Evolutionary conservation across 2,888 invertebrate species (phyloP).

Genomic region (Gnatocerus cornutus): DNA sequence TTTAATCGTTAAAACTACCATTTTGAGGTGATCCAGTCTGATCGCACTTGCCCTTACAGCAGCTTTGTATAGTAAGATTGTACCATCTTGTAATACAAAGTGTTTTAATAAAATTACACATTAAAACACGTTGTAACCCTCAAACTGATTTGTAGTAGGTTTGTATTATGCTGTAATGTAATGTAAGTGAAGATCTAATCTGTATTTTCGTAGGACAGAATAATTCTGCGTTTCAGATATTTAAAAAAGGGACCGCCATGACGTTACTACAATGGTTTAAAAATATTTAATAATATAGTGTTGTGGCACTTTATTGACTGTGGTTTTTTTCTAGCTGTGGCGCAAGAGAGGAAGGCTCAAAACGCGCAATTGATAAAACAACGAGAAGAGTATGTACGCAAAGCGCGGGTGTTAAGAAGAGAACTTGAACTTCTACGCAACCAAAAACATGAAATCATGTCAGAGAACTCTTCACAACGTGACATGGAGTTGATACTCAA

Average conservation of each 20-base stretch:
- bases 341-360: constrained; percentile 87
- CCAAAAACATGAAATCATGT: constrained; percentile 84
- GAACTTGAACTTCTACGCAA: constrained; percentile 86
- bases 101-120: constrained; percentile 10
- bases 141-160: constrained; percentile 16
- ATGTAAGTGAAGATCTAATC: constrained; percentile 38
- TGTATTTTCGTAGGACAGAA: constrained; percentile 50
- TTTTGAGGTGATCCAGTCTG: not conserved
- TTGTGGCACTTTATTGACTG: constrained; percentile 10
- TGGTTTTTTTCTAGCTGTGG: constrained; percentile 76
- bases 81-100: constrained; percentile 8
- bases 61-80: not conserved
- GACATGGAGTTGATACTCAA: constrained; percentile 86
- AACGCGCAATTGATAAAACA: constrained; percentile 86
- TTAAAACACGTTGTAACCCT: constrained; percentile 23
- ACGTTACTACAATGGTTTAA: constrained; percentile 42
- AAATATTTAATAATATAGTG: constrained; percentile 17
- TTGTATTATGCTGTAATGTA: constrained; percentile 28
- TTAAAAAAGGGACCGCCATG: constrained; percentile 27
- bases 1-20: not conserved
- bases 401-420: constrained; percentile 81
- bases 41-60: constrained; percentile 1
- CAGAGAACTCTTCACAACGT: constrained; percentile 79
- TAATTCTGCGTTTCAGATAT: constrained; percentile 21
- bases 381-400: constrained; percentile 86